A percentile compares a stretch with the other conserved stretches of the same genome.
Evolutionary conservation across 2,888 invertebrate genomes (phyloP).

Genomic region (Limnephilus rhombicus): DNA sequence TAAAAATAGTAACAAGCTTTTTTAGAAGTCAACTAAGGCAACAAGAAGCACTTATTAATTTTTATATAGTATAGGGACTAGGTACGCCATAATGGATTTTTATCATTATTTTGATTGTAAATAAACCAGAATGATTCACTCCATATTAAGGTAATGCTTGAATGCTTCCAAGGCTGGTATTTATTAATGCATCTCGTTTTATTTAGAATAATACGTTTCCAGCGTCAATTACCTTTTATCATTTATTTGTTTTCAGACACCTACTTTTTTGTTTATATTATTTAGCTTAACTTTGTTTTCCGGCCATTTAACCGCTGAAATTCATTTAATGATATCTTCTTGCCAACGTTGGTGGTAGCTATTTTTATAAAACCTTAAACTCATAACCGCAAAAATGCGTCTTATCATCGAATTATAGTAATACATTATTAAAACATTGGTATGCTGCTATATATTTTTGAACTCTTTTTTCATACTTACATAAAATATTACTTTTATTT

Average conservation of each 20-base stretch:
- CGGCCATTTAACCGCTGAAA: background rate
- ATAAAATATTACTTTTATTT: too few species aligned
- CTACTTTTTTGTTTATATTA: background rate
- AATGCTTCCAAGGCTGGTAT: background rate
- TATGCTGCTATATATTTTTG: too few species aligned
- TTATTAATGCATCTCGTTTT: background rate
- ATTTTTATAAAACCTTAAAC: background rate
- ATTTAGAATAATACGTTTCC: background rate
- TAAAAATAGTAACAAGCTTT: background rate
- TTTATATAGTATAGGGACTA: background rate
- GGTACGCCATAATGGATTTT: background rate
- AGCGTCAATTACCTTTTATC: background rate
- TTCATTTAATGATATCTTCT: background rate
- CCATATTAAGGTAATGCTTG: background rate
- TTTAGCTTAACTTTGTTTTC: background rate
- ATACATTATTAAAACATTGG: too few species aligned
- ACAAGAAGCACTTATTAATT: background rate
- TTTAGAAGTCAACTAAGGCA: background rate
- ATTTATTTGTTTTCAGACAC: background rate
- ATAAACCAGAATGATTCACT: background rate
- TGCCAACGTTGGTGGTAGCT: background rate
- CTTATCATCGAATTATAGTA: too few species aligned
- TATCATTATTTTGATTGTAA: background rate
- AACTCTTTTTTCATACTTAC: too few species aligned
- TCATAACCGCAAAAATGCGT: background rate